These are phyloP conservation scores for Drosophila serrata DNA, from an alignment of 1,140 invertebrate species.

Conservation along the genomic window DNA sequence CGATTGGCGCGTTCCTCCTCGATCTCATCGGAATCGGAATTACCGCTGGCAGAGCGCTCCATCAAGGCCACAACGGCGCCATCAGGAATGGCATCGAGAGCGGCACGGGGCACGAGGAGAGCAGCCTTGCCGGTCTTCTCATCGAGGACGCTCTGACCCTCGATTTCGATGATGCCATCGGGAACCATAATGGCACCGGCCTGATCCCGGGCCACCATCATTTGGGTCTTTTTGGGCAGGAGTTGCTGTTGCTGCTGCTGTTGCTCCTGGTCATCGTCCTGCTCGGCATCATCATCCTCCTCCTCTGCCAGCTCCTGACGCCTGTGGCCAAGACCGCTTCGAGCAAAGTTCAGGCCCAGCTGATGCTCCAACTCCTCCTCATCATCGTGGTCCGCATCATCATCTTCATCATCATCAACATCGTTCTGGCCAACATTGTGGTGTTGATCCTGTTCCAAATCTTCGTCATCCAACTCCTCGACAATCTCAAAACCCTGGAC, in stretches of 20 bases:
- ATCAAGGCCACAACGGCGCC: constrained; percentile 79
- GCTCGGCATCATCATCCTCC: constrained; percentile 39
- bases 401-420: neutral
- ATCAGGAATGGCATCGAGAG: constrained; percentile 78
- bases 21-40: constrained; percentile 6
- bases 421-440: neutral
- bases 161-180: constrained; percentile 81
- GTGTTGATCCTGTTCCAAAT: constrained; percentile 3
- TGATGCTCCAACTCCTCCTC: constrained; percentile 45
- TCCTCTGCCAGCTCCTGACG: constrained; percentile 27
- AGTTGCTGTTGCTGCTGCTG: constrained; percentile 22
- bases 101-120: constrained; percentile 73
- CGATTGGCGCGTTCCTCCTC: constrained; percentile 79
- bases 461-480: constrained; percentile 35
- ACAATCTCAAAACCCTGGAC: constrained; percentile 71
- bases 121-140: constrained; percentile 81
- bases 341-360: constrained; percentile 44
- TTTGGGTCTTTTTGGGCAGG: constrained; percentile 66
- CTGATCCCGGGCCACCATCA: constrained; percentile 77
- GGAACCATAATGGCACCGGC: constrained; percentile 82
- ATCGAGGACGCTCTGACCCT: constrained; percentile 78
- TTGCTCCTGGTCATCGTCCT: constrained; percentile 41
- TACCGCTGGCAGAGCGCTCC: constrained; percentile 55
- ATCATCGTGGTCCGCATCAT: constrained; percentile 17
- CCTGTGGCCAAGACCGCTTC: constrained; percentile 37